Evolutionary conservation across 2,797 vertebrate genomes (phyloP), one percentile per base, ranked within the genome.

Genomic region (Carduelis carduelis): DNA sequence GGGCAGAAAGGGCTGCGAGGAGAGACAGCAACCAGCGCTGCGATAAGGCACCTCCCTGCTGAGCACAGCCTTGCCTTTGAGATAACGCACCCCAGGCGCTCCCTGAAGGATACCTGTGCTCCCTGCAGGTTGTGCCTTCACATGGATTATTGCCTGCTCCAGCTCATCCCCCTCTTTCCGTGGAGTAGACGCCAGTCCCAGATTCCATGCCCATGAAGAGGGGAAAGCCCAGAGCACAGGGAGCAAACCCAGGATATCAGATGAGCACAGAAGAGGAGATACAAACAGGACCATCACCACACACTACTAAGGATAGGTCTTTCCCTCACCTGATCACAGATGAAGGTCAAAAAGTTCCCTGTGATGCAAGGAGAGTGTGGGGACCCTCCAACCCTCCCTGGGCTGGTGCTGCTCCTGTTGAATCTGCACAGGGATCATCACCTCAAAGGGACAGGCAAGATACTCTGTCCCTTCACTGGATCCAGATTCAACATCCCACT

Each of bases 41-140:
- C 1, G 97, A 98, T 98, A 98, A 98, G 94, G 88, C 93, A 93
- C 96, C 97, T 95, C 97, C 96, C 97, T 94, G 96, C 85, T 96
- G 97, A 98, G 97, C 96, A 88, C 80, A 97, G 94, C 97, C 97
- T 97, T 94, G 97, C 96, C 97, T 96, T 97, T 6, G 28, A 96
- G 97, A 98, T 98, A 98, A 98, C 32, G 6, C 8, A 3, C 56
- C 90, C 77, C 81, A 94, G 91, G 89, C 89, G 2, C 64, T 82
- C 52, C 46, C 76, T 5, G 7, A 37, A n/a, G 76, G 37, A 37
- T 92, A 87, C 88, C 90, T 63, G 68, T 60, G 70, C 57, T 89
- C 65, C 41, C 77, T n/a, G 20, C 55, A 75, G 88, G 61, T 30
- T 80, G 66, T 76, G 57, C 30, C 34, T 63, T 6, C 26, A 7